Conservation (phyloP, 2,113 vertebrate species). For the Sarotherodon lohbergeri region DNA sequence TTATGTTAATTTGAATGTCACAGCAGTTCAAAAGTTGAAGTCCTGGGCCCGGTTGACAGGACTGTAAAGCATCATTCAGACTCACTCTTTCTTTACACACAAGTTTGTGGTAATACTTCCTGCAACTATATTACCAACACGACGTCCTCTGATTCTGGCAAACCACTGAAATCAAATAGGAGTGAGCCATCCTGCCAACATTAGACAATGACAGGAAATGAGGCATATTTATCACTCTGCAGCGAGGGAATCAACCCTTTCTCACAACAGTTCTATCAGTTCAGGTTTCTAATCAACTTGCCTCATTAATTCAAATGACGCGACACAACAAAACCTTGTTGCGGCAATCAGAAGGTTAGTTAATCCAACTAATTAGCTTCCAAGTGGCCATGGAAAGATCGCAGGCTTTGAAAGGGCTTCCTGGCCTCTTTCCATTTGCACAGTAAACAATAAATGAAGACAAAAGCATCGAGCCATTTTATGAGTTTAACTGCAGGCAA, state of each 20-base stretch:
- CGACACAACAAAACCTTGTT: conserved; percentile 22
- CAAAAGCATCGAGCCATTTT: background rate
- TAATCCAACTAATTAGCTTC: conserved; percentile 50
- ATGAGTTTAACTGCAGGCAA: background rate
- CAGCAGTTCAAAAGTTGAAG: background rate
- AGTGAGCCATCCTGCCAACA: background rate
- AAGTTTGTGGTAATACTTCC: background rate
- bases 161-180: background rate
- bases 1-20: background rate
- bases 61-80: background rate
- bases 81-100: background rate
- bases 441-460: conserved; percentile 15
- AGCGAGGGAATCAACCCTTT: background rate
- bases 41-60: background rate
- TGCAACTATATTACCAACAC: background rate
- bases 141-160: background rate
- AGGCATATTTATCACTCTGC: background rate
- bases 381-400: conserved; percentile 9
- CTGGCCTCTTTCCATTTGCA: conserved; percentile 4
- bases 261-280: background rate
- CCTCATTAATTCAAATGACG: conserved; percentile 46
- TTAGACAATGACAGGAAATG: background rate
- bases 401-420: background rate
- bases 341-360: conserved; percentile 47
- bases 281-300: conserved; percentile 16